phyloP scores from a whole-genome alignment of 53 echinoderm and acorn worm genomes.

The Paracentrotus lividus region DNA sequence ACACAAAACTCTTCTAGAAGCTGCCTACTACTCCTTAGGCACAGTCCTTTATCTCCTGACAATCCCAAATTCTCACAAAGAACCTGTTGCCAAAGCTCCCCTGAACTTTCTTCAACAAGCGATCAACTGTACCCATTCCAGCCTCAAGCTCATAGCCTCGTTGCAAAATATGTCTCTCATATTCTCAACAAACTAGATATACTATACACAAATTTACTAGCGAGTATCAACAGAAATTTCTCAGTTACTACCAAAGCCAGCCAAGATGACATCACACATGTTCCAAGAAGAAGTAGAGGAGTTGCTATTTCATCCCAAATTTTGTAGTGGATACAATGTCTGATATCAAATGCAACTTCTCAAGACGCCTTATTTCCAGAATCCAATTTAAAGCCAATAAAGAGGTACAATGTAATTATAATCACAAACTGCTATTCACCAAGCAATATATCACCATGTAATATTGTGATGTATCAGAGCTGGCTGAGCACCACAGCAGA shows the following conservation, averaged over 20 bases:
- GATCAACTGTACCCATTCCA: background rate
- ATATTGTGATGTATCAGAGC: background rate
- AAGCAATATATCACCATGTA: background rate
- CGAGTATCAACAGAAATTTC: background rate
- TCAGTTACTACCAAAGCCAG: background rate
- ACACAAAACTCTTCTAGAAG: background rate
- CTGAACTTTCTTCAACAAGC: background rate
- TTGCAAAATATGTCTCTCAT: background rate
- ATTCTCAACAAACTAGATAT: background rate
- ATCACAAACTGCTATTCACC: background rate
- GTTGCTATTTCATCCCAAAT: background rate
- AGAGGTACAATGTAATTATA: background rate
- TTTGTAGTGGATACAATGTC: background rate
- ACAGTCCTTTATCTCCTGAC: background rate
- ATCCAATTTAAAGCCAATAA: background rate
- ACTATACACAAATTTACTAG: background rate
- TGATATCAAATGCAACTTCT: background rate
- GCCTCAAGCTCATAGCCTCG: slow-evolving; percentile 7
- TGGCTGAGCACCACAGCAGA: background rate
- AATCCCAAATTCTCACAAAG: background rate
- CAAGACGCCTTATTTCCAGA: background rate
- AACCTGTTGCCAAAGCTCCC: background rate
- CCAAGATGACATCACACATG: background rate
- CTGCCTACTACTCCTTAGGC: background rate
- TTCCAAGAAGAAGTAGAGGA: background rate